Conservation (phyloP, 2,888 invertebrate species). For the Drosophila histrio region DNA sequence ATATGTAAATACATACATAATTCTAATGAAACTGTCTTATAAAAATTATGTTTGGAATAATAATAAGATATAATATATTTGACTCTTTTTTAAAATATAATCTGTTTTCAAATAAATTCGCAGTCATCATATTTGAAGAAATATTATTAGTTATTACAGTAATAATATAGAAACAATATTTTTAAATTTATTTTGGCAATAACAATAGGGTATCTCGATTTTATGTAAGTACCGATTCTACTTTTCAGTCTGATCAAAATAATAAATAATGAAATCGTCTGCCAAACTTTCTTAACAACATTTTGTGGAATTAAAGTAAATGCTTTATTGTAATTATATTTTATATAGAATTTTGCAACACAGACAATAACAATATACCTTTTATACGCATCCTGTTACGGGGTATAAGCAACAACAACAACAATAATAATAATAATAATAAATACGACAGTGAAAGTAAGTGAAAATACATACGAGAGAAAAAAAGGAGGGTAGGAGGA, state of each 20-base stretch:
- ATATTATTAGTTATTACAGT: too few species aligned
- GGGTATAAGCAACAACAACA: slow-evolving; percentile 27
- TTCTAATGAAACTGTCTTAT: too few species aligned
- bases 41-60: too few species aligned
- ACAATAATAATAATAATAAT: slow-evolving; percentile 62
- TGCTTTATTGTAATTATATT: neutral
- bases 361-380: slow-evolving; percentile 8
- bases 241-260: too few species aligned
- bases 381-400: neutral
- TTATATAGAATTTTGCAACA: neutral
- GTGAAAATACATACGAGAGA: slow-evolving; percentile 54
- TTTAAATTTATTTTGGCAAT: too few species aligned
- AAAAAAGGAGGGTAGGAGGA: neutral
- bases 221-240: too few species aligned
- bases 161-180: too few species aligned
- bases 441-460: slow-evolving; percentile 56
- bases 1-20: neutral
- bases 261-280: neutral
- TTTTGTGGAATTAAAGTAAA: neutral
- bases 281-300: neutral
- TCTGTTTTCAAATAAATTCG: too few species aligned
- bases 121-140: too few species aligned
- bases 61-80: too few species aligned
- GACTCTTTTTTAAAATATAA: too few species aligned
- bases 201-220: too few species aligned